Percentiles rank a stretch among this genome's conserved stretches.
phyloP scores from a whole-genome alignment of 2,888 invertebrate genomes.

The Drosophila cognata region DNA sequence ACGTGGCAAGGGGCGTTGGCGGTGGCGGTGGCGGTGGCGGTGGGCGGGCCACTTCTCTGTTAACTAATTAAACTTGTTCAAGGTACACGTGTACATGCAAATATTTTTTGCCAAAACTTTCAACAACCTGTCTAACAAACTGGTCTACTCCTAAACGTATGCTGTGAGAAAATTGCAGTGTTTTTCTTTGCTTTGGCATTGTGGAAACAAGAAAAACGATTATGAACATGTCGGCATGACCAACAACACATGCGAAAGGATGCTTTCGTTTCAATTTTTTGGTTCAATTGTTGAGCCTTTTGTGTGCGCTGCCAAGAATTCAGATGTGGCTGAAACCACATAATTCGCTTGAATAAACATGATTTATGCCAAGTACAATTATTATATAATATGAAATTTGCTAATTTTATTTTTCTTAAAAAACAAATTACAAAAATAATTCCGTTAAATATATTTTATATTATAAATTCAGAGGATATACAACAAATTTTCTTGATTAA shows the following conservation, averaged over 20 bases:
- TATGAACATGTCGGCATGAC: constrained; percentile 56
- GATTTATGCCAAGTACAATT: background rate
- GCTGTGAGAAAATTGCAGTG: constrained; percentile 52
- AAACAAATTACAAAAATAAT: background rate
- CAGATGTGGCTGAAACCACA: background rate
- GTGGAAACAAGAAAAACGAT: constrained; percentile 70
- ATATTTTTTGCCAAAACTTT: constrained; percentile 42
- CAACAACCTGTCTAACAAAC: constrained; percentile 2
- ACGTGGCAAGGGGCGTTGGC: background rate
- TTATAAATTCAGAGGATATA: background rate
- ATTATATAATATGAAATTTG: background rate
- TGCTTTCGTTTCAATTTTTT: background rate
- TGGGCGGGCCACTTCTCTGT: constrained; percentile 42
- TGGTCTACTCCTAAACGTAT: constrained; percentile 46
- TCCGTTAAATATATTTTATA: background rate
- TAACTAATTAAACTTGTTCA: constrained; percentile 74
- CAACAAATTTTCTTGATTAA: background rate
- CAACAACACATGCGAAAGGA: constrained; percentile 23
- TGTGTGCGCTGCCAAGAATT: constrained; percentile 28
- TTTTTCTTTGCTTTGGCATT: constrained; percentile 36
- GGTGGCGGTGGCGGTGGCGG: background rate
- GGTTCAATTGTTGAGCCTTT: constrained; percentile 8
- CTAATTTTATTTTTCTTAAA: background rate
- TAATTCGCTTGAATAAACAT: background rate
- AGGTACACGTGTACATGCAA: constrained; percentile 57